Evolutionary conservation across 2,797 vertebrate species (phyloP), one percentile per base, ranked within the genome.

Genomic region (Sylvilagus floridanus): DNA sequence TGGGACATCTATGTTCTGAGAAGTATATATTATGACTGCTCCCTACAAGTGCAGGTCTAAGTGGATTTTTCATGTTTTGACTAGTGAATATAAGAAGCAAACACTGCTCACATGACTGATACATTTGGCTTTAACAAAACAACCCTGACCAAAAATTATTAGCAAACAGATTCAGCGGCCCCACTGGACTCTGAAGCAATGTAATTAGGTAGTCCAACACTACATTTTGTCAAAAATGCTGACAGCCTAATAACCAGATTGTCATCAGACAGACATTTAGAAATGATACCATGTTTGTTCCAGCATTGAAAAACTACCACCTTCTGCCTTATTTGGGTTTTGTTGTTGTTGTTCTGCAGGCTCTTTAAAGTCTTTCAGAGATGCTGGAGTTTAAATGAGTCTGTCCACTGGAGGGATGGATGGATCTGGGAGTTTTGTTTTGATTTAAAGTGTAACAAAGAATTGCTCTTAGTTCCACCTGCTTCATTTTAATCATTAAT

Each of bases 161-260:
- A 98, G 92, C 96, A 97, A 97, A 75, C 76, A 86, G 65, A 97
- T 88, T 57, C 2, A 0, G 88, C 54, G 52, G 94, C 92, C 97
- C 91, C 97, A 97, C 79, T 1, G 42, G 95, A 93, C 96, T 98
- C 97, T 68, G 87, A 96, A 96, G 83, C 95, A 98, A 97, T 96
- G 95, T 97, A 98, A 98, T 98, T 97, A 98, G 95, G 97, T 97
- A 98, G 96, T 95, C 97, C 95, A 91, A 95, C 0, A 0, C 81
- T 89, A 87, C 42, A 91, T 95, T 98, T 97, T 97, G 96, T 97
- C 95, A 97, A 94, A 98, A 97, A 97, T 95, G 97, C 65, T 95
- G 98, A 97, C 96, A 98, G 97, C 76, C 91, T 97, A 98, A 97
- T 98, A 98, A 98, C 94, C 92, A 97, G 83, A 98, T 89, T 97